Conservation (phyloP, 2,113 vertebrate genomes). For the Perca schrenkii region DNA sequence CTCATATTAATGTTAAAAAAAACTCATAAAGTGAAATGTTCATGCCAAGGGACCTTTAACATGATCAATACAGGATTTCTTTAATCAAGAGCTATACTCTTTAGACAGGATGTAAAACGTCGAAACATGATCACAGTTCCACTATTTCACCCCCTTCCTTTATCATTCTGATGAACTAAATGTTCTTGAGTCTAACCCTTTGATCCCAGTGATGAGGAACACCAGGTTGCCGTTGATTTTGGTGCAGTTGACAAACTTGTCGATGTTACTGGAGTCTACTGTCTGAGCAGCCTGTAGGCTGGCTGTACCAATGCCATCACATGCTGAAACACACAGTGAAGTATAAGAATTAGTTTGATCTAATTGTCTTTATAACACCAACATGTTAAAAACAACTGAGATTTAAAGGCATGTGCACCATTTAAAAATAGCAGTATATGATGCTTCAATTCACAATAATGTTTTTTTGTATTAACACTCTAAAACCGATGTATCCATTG, state of each 20-base stretch:
- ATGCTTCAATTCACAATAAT: background rate
- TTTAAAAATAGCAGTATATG: background rate
- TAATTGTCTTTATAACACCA: background rate
- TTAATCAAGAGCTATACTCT: background rate
- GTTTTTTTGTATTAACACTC: background rate
- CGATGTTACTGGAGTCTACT: conserved; percentile 97
- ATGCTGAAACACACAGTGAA: conserved; percentile 83
- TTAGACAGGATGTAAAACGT: background rate
- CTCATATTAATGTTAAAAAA: too few relatives aligned
- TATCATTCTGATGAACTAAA: background rate
- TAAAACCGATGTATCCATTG: background rate
- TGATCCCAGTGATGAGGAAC: conserved; percentile 98
- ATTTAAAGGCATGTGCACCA: background rate
- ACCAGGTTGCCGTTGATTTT: conserved; percentile 99
- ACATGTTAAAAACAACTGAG: background rate
- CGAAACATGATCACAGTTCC: background rate
- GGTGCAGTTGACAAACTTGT: conserved; percentile 98
- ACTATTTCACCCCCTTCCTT: background rate
- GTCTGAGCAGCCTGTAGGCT: conserved; percentile 93
- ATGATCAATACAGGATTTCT: background rate
- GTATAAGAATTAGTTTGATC: background rate
- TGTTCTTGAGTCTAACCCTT: conserved; percentile 88
- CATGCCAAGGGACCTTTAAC: too few relatives aligned
- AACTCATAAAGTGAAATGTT: too few relatives aligned
- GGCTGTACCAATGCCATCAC: conserved; percentile 96